Evolutionary conservation across 2,797 vertebrate genomes (phyloP).

Genomic region (Sus cebifrons): DNA sequence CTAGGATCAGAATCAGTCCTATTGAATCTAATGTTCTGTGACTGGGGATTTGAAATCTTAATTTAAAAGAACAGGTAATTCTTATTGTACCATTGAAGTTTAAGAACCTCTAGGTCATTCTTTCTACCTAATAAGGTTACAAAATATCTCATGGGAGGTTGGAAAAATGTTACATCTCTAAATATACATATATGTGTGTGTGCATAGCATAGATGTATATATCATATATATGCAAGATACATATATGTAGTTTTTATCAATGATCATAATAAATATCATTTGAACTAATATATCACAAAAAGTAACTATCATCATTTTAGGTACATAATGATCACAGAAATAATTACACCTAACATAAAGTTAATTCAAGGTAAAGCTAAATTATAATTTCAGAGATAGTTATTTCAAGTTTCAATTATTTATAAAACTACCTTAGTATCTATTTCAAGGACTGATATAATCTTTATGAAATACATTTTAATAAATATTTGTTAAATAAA

Average conservation of each 20-base stretch:
- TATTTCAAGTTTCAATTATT: constrained; percentile 16
- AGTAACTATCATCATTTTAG: not conserved
- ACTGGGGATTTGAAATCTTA: constrained; percentile 5
- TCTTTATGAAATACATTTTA: not conserved
- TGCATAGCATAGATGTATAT: not conserved
- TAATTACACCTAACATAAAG: not conserved
- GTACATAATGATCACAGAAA: not conserved
- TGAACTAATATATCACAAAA: not conserved
- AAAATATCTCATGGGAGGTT: not conserved
- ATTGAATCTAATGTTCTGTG: not conserved
- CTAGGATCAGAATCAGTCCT: not conserved
- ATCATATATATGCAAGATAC: not conserved
- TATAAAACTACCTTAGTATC: not conserved
- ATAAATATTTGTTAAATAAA: constrained; percentile 11
- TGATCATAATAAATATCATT: not conserved
- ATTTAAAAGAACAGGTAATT: not conserved
- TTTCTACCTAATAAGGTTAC: not conserved
- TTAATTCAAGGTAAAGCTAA: not conserved
- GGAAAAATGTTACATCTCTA: not conserved
- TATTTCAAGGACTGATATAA: not conserved
- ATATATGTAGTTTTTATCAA: not conserved
- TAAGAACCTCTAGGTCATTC: not conserved
- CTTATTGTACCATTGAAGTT: not conserved
- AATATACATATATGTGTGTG: not conserved
- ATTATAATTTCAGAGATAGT: not conserved